Percentiles rank a stretch among this genome's conserved stretches.
phyloP scores from a whole-genome alignment of 2,113 vertebrate genomes.

The Pteropus alecto region DNA sequence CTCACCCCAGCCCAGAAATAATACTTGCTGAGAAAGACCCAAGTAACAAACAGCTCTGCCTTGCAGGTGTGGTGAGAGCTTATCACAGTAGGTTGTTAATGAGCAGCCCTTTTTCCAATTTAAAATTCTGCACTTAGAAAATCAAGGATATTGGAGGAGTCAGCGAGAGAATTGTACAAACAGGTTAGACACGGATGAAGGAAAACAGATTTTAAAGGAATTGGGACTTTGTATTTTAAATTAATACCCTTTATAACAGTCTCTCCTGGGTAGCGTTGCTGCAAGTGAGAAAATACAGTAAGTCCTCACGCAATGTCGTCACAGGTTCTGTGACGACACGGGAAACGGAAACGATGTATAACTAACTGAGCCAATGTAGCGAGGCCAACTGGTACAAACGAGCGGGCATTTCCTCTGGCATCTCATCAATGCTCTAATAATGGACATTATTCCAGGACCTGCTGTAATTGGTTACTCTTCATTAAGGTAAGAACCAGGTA shows the following conservation, averaged over 20 bases:
- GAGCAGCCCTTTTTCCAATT: background rate
- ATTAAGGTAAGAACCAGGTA: background rate
- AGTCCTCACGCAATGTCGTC: background rate
- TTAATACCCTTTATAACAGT: background rate
- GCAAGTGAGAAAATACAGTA: background rate
- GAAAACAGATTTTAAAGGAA: background rate
- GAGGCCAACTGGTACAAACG: background rate
- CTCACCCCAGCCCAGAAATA: background rate
- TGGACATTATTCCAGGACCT: background rate
- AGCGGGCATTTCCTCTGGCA: no score
- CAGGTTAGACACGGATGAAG: background rate
- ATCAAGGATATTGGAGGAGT: background rate
- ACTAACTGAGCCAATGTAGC: background rate
- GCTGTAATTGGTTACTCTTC: background rate
- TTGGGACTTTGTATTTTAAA: background rate
- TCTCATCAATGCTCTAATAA: background rate
- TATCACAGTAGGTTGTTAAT: background rate
- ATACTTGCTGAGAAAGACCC: background rate
- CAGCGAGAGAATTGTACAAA: background rate
- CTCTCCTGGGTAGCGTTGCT: background rate
- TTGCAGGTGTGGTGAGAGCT: background rate
- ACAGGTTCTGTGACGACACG: background rate
- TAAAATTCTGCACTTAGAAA: background rate
- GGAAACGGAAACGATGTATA: background rate
- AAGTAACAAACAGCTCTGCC: background rate